These are phyloP conservation scores for Nannospalax galili DNA, from an alignment of 2,113 vertebrate species.

Conservation along the genomic window DNA sequence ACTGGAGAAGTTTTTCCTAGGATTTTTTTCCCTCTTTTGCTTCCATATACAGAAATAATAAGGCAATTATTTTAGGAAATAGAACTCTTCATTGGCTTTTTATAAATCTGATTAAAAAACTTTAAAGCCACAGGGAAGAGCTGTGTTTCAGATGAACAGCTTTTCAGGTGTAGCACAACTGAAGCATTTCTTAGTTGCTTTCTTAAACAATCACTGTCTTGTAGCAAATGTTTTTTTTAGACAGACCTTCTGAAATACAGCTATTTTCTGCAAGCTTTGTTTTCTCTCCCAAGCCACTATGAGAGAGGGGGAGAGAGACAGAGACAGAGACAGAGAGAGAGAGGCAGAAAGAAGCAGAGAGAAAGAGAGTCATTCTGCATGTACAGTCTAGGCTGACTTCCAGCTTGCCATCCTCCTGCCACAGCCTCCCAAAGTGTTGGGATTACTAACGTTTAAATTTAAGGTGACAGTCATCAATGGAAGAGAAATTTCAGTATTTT, in stretches of 20 bases:
- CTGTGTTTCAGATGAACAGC: background rate
- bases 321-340: background rate
- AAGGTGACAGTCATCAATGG: background rate
- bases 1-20: background rate
- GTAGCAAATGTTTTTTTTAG: constrained; percentile 8
- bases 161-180: background rate
- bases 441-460: constrained; percentile 4
- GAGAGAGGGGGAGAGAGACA: background rate
- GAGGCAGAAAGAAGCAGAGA: background rate
- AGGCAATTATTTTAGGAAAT: constrained; percentile 30
- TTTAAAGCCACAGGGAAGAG: background rate
- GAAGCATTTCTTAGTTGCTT: background rate
- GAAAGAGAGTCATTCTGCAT: background rate
- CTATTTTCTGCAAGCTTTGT: background rate
- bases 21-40: background rate
- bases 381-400: background rate
- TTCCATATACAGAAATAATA: background rate
- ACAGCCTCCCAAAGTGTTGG: background rate
- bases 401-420: too few relatives aligned
- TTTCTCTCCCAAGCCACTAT: background rate
- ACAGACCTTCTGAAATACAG: background rate
- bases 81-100: background rate
- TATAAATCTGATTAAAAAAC: constrained; percentile 1
- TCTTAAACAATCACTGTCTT: background rate
- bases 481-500: constrained; percentile 19